Evolutionary conservation across 37 sponge, comb jelly and placozoan genomes (phyloP).

Genomic region (Spongia lamella): DNA sequence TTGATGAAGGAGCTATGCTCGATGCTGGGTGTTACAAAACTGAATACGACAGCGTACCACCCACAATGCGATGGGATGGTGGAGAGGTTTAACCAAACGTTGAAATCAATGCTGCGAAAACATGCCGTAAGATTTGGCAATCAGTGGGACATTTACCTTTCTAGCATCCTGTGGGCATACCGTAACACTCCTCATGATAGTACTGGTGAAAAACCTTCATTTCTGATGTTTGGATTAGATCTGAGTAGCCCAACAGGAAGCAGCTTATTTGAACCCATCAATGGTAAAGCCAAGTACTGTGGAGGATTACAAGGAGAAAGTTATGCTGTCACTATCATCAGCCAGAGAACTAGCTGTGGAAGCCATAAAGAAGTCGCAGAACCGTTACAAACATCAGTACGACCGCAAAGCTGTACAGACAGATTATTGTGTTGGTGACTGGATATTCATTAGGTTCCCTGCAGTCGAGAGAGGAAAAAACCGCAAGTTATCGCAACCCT

Average conservation of each 20-base stretch:
- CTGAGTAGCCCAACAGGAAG: slow-evolving; percentile 16
- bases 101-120: too few species aligned
- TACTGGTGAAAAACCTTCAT: slow-evolving; percentile 35
- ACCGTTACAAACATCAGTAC: slow-evolving; percentile 19
- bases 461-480: slow-evolving; percentile 30
- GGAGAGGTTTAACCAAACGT: too few species aligned
- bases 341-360: slow-evolving; percentile 22
- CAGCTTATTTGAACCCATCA: slow-evolving; percentile 6
- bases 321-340: slow-evolving; percentile 12
- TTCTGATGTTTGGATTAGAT: slow-evolving; percentile 36
- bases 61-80: too few species aligned
- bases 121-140: too few species aligned
- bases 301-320: slow-evolving; percentile 16
- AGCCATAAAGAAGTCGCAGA: slow-evolving; percentile 3
- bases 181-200: slow-evolving; percentile 24
- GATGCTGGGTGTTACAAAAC: slow-evolving; percentile 14
- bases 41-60: too few species aligned
- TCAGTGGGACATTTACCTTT: slow-evolving; percentile 51
- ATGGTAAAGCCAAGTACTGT: background rate
- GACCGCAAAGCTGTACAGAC: background rate
- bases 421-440: slow-evolving; percentile 15
- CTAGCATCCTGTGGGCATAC: too few species aligned
- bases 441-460: slow-evolving; percentile 32
- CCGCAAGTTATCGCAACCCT: slow-evolving; percentile 35
- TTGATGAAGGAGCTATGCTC: slow-evolving; percentile 33